These are phyloP conservation scores for Epinotia demarniana DNA, from an alignment of 2,888 invertebrate species.

Conservation along the genomic window DNA sequence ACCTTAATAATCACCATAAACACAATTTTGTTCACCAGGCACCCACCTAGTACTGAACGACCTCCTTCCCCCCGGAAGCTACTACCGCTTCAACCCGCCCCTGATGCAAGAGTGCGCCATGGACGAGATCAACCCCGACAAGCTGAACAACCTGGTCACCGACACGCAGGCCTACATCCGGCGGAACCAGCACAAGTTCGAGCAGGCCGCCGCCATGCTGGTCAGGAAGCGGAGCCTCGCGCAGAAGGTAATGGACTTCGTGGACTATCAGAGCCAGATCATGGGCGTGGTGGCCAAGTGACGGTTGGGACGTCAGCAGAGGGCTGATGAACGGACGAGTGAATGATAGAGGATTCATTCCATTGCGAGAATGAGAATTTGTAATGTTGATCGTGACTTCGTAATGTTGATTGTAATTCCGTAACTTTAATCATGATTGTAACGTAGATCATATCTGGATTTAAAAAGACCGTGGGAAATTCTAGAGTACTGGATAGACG, in stretches of 20 bases:
- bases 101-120: constrained; percentile 91
- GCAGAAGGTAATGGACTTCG: constrained; percentile 61
- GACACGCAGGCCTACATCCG: constrained; percentile 93
- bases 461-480: background rate
- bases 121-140: constrained; percentile 91
- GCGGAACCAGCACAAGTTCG: constrained; percentile 91
- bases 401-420: background rate
- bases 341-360: background rate
- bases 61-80: constrained; percentile 88
- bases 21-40: constrained; percentile 75
- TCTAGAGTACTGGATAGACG: background rate
- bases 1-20: too few species aligned
- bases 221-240: constrained; percentile 57
- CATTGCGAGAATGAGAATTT: background rate
- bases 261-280: constrained; percentile 56
- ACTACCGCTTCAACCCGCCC: constrained; percentile 95
- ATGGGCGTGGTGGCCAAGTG: constrained; percentile 62
- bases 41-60: constrained; percentile 91
- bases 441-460: background rate
- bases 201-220: constrained; percentile 82
- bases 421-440: background rate
- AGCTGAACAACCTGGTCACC: constrained; percentile 87
- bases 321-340: constrained; percentile 10
- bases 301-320: constrained; percentile 52
- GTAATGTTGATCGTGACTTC: background rate